phyloP scores from a whole-genome alignment of 2,797 vertebrate species.

The Myotis pilosus region DNA sequence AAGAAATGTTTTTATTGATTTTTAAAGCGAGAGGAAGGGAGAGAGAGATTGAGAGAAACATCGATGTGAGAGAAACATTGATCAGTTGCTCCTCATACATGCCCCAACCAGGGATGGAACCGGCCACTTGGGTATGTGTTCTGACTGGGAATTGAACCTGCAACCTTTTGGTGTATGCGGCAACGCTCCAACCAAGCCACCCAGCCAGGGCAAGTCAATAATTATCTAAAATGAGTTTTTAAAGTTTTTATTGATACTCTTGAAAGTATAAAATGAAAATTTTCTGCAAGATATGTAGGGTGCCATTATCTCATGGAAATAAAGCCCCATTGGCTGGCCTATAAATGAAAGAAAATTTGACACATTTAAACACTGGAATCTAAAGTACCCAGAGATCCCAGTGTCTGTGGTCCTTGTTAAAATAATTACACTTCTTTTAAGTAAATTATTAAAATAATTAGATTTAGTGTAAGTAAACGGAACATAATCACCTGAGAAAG shows the following conservation, averaged over 20 bases:
- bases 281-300: neutral
- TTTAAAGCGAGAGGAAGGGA: no score
- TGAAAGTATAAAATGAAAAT: neutral
- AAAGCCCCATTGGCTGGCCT: neutral
- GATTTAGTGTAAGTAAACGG: neutral
- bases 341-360: neutral
- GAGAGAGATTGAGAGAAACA: no score
- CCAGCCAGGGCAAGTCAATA: neutral
- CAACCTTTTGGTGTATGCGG: no score
- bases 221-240: conserved; percentile 9
- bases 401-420: neutral
- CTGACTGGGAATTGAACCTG: no score
- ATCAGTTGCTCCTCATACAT: no score
- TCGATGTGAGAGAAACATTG: no score
- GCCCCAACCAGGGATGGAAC: no score
- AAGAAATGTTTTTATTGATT: no score
- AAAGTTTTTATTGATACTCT: neutral
- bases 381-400: neutral
- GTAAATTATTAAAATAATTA: neutral
- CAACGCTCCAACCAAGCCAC: neutral
- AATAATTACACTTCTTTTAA: neutral
- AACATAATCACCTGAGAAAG: neutral
- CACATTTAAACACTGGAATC: neutral
- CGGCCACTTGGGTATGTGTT: no score
- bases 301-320: neutral